Evolutionary conservation across 2,888 invertebrate species (phyloP), one percentile per base, ranked within the genome.

Genomic region (Cynaeus angustus): DNA sequence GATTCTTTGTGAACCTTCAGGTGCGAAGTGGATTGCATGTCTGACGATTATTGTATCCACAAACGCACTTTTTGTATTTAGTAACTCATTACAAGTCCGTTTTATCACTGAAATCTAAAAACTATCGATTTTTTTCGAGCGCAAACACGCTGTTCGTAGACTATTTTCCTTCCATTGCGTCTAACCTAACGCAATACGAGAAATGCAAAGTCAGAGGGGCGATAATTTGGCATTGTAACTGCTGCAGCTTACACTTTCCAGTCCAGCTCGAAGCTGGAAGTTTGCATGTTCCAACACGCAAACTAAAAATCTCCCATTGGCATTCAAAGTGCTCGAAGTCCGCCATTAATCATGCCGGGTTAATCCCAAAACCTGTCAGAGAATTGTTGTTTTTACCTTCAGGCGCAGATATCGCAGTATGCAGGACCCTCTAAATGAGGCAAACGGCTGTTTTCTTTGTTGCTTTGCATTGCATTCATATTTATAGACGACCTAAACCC

Each of bases 291-390:
- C 43, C 45, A 5, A 41, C 55, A 41, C 53, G 33, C 53, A 13
- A 43, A 14, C 43, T 9, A 30, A 55, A 56, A 46, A 41, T 37
- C 21, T 55, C 33, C 45, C 12, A 66, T 66, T 66, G 53, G 33
- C 52, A 61, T 61, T 68, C 61, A 62, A 62, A 55, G 46, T 68
- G 68, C 28, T 46, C 53, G 13, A 62, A 55, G 45, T 53, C 38
- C 12, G n/a, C 58, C 68, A 58, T 68, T 68, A 64, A 68, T 68
- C 68, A 68, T 68, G n/a, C 16, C 21, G 26, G 10, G 45, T 52
- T 67, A 67, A 67, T 67, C 67, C 67, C 52, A 61, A 58, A 67
- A 61, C 53, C 59, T 53, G 67, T 67, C 67, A 37, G 59, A 30
- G 28, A 52, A 52, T 68, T 46, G 68, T 68, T 21, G 21, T 68